phyloP scores from a whole-genome alignment of 2,797 vertebrate species.

The Typhlichthys eigenmanni region DNA sequence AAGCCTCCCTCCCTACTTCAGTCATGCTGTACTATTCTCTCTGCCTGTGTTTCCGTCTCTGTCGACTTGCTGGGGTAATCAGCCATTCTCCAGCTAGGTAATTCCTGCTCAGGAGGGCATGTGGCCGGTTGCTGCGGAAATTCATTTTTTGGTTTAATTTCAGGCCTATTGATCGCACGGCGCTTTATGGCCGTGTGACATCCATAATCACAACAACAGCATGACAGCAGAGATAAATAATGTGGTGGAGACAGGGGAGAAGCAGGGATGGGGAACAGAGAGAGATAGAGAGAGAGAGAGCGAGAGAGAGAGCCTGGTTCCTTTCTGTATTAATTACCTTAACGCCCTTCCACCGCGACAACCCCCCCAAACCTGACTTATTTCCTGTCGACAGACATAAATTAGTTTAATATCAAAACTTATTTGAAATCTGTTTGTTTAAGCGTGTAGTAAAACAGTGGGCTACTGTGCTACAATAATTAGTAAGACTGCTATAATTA shows the following conservation, averaged over 20 bases:
- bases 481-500: slow-evolving; percentile 65
- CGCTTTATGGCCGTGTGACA: slow-evolving; percentile 80
- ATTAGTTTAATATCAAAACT: slow-evolving; percentile 72
- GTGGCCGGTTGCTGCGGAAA: slow-evolving; percentile 78
- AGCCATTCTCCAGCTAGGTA: slow-evolving; percentile 67
- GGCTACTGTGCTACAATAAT: slow-evolving; percentile 59
- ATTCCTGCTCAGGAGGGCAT: slow-evolving; percentile 76
- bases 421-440: slow-evolving; percentile 77
- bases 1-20: slow-evolving; percentile 19
- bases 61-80: slow-evolving; percentile 64
- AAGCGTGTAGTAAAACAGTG: slow-evolving; percentile 70
- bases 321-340: slow-evolving; percentile 77
- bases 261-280: slow-evolving; percentile 38
- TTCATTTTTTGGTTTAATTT: slow-evolving; percentile 87
- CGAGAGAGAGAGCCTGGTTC: slow-evolving; percentile 53
- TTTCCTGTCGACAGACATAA: slow-evolving; percentile 70
- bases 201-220: slow-evolving; percentile 86
- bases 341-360: slow-evolving; percentile 52
- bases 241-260: slow-evolving; percentile 57
- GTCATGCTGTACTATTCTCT: slow-evolving; percentile 31
- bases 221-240: slow-evolving; percentile 83
- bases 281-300: slow-evolving; percentile 26
- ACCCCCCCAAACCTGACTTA: slow-evolving; percentile 74
- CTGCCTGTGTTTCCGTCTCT: slow-evolving; percentile 48
- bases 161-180: slow-evolving; percentile 83